Conservation (phyloP, 2,113 vertebrate species). For the Podarcis muralis region DNA sequence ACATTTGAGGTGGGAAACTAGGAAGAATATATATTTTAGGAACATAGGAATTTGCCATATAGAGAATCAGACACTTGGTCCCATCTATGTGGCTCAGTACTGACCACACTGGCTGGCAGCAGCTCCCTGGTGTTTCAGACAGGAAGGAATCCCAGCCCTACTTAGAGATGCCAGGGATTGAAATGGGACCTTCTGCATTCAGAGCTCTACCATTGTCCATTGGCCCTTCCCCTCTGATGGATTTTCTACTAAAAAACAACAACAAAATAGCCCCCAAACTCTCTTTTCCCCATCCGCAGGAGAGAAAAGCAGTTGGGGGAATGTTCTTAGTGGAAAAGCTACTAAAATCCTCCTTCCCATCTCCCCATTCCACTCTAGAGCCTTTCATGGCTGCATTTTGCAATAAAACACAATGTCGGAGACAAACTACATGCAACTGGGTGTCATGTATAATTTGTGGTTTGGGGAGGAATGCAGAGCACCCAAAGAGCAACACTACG, state of each 20-base stretch:
- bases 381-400: background rate
- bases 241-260: background rate
- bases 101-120: too few species aligned
- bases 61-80: too few species aligned
- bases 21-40: too few species aligned
- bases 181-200: too few species aligned
- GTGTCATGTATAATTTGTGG: background rate
- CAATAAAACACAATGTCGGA: background rate
- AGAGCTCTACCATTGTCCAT: too few species aligned
- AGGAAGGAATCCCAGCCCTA: too few species aligned
- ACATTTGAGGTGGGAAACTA: too few species aligned
- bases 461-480: background rate
- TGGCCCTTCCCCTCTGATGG: background rate
- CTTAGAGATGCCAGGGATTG: too few species aligned
- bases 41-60: too few species aligned
- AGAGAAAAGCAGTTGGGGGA: background rate
- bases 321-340: background rate
- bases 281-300: too few species aligned
- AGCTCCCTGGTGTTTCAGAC: too few species aligned
- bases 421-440: background rate
- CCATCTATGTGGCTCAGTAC: too few species aligned
- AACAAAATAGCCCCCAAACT: background rate
- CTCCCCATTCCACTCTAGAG: background rate
- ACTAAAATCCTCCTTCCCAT: background rate
- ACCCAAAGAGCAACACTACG: background rate